A percentile compares a stretch with the other conserved stretches of the same genome.
Evolutionary conservation across 2,797 vertebrate genomes (phyloP).

Genomic region (Anableps anableps): DNA sequence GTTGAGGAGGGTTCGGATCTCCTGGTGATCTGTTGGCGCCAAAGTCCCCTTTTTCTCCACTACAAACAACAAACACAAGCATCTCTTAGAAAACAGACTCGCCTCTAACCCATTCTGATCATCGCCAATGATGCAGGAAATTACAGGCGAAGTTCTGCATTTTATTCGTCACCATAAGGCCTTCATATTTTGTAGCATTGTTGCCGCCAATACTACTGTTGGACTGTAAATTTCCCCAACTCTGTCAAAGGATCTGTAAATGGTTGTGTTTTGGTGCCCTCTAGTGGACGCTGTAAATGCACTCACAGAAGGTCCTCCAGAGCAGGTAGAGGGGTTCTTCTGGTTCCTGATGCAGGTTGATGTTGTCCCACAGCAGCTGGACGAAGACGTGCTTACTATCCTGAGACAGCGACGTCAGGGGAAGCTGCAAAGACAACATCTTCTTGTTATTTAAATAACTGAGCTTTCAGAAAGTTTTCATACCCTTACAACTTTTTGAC

Average conservation of each 20-base stretch:
- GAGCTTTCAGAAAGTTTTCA: background rate
- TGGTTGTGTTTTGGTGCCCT: background rate
- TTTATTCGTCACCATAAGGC: background rate
- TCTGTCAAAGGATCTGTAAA: too few species aligned
- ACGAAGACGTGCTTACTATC: conserved; percentile 95
- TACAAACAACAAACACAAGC: conserved; percentile 38
- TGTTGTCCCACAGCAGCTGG: conserved; percentile 97
- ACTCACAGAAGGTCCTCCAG: conserved; percentile 94
- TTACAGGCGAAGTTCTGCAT: background rate
- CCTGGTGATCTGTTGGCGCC: conserved; percentile 86
- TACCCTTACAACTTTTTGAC: background rate
- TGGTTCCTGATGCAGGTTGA: conserved; percentile 93
- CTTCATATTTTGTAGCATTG: background rate
- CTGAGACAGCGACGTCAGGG: conserved; percentile 90
- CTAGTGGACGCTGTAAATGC: conserved; percentile 7
- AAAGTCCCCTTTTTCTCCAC: conserved; percentile 86
- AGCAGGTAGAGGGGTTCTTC: conserved; percentile 91
- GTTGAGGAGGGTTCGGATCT: conserved; percentile 87
- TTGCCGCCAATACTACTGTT: too few species aligned
- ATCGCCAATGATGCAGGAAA: background rate
- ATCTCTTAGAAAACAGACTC: background rate
- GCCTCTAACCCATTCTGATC: conserved; percentile 7
- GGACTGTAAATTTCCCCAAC: too few species aligned
- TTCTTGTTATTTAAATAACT: background rate
- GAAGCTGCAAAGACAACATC: conserved; percentile 81